Percentiles rank a stretch among this genome's conserved stretches.
These are phyloP conservation scores for Misgurnus anguillicaudatus DNA, from an alignment of 2,113 vertebrate species.

Conservation along the genomic window DNA sequence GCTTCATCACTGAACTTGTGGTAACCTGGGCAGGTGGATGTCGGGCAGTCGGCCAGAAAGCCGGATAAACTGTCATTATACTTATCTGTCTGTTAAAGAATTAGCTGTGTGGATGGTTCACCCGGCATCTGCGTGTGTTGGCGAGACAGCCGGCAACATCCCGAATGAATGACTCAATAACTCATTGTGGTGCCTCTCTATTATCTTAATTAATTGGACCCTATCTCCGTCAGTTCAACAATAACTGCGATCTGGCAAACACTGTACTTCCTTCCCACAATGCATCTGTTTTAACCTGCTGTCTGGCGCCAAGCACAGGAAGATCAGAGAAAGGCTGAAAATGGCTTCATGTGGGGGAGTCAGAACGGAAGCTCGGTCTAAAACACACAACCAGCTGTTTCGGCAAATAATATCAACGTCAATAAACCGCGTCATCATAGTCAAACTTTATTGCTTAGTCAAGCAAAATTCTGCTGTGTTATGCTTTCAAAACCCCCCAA, in stretches of 20 bases:
- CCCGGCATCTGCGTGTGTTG: constrained; percentile 13
- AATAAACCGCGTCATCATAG: constrained; percentile 10
- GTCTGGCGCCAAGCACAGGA: constrained; percentile 44
- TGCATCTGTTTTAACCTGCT: constrained; percentile 36
- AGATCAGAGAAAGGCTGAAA: constrained; percentile 31
- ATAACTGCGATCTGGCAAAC: constrained; percentile 50
- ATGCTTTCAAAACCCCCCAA: not conserved
- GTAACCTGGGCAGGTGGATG: constrained; percentile 20
- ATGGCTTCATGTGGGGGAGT: constrained; percentile 22
- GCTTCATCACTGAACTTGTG: not conserved
- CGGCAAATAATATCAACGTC: constrained; percentile 6
- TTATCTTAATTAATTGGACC: constrained; percentile 56
- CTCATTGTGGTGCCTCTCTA: constrained; percentile 51
- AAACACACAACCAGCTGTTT: constrained; percentile 24
- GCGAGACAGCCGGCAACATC: constrained; percentile 16
- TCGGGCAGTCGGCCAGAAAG: not conserved
- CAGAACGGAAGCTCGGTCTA: constrained; percentile 21
- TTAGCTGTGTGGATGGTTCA: not conserved
- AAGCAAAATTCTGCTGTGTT: constrained; percentile 6
- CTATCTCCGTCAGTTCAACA: constrained; percentile 52
- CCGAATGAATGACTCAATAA: constrained; percentile 43
- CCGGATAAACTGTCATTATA: constrained; percentile 4
- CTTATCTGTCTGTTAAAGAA: constrained; percentile 5
- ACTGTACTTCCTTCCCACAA: constrained; percentile 49
- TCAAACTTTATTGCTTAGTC: not conserved